phyloP scores from a whole-genome alignment of 2,113 vertebrate species.

The Lucifuga dentata region DNA sequence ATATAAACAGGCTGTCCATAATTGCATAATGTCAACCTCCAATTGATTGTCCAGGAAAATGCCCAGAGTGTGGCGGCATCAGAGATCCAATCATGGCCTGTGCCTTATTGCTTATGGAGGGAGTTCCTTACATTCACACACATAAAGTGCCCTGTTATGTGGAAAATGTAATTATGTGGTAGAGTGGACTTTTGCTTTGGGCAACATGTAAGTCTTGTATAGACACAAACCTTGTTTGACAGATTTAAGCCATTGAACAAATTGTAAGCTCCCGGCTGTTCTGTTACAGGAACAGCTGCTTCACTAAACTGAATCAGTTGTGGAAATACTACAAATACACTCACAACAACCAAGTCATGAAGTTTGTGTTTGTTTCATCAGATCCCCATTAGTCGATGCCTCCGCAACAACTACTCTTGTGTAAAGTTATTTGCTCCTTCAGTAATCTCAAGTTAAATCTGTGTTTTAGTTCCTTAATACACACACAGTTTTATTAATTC shows the following conservation, averaged over 20 bases:
- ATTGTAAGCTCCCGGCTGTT: neutral
- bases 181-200: neutral
- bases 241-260: neutral
- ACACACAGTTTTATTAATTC: too few species aligned
- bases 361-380: too few species aligned
- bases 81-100: neutral
- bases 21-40: neutral
- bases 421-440: too few species aligned
- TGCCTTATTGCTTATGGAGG: neutral
- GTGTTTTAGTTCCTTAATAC: too few species aligned
- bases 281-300: neutral
- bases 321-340: too few species aligned
- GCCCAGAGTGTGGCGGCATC: constrained; percentile 1
- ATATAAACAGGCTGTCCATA: neutral
- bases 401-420: too few species aligned
- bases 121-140: neutral
- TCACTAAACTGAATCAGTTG: neutral
- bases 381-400: too few species aligned
- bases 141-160: neutral
- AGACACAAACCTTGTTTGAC: neutral
- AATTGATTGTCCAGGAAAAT: neutral
- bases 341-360: too few species aligned
- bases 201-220: neutral
- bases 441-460: too few species aligned
- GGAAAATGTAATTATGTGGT: neutral